These are phyloP conservation scores for Empis stercorea DNA, from an alignment of 2,888 invertebrate species.

Conservation along the genomic window DNA sequence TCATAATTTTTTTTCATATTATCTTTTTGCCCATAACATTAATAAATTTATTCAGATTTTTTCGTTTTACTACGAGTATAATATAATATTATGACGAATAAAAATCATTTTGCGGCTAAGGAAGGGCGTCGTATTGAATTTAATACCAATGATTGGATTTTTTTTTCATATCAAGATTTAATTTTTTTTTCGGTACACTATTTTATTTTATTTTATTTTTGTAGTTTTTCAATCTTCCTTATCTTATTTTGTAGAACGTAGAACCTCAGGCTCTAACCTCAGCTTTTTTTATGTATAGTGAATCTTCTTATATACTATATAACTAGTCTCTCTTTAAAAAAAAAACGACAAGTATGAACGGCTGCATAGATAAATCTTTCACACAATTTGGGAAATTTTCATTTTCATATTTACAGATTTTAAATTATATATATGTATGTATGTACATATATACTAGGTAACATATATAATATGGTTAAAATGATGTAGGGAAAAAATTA, in stretches of 20 bases:
- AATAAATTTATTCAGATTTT: no score
- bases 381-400: no score
- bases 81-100: no score
- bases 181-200: neutral
- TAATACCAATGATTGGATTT: slow-evolving; percentile 15
- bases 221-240: slow-evolving; percentile 1
- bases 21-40: no score
- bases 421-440: slow-evolving; percentile 1
- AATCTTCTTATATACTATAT: slow-evolving; percentile 1
- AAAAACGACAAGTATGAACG: no score
- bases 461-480: no score
- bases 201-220: neutral
- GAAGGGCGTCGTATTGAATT: slow-evolving; percentile 15
- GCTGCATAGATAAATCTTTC: no score
- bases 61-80: no score
- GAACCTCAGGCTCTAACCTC: slow-evolving; percentile 12
- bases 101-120: slow-evolving; percentile 12
- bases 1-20: no score
- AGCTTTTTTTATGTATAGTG: slow-evolving; percentile 4
- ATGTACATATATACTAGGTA: no score
- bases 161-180: slow-evolving; percentile 6
- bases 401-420: no score
- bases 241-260: slow-evolving; percentile 7
- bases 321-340: neutral
- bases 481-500: slow-evolving; percentile 9